Evolutionary conservation across 92 coral and sea anemone species (phyloP).

Genomic region (Paragorgia papillata): DNA sequence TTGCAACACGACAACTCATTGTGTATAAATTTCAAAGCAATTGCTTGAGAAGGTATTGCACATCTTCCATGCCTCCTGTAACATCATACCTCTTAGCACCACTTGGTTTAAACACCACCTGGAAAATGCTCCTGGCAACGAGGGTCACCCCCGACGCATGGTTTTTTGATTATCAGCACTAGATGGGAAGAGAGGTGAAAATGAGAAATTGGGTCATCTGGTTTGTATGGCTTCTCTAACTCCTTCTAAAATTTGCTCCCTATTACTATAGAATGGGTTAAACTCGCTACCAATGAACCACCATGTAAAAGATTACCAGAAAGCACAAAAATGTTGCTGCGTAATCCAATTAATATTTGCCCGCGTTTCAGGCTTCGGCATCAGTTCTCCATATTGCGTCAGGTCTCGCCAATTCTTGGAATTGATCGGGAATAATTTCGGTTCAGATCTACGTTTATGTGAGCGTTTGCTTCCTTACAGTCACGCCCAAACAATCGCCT

Average conservation of each 20-base stretch:
- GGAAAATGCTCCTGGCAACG: constrained; percentile 54
- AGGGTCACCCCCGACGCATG: constrained; percentile 70
- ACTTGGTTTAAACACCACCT: constrained; percentile 85
- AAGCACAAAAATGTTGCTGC: constrained; percentile 71
- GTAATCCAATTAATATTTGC: constrained; percentile 82
- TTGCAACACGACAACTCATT: constrained; percentile 93
- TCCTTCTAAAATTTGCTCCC: constrained; percentile 29
- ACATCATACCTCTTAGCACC: constrained; percentile 98
- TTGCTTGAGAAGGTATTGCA: constrained; percentile 91
- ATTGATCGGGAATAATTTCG: constrained; percentile 97
- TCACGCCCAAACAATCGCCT: constrained; percentile 73
- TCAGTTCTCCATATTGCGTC: constrained; percentile 51
- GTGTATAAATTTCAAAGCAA: constrained; percentile 93
- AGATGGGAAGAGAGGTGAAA: constrained; percentile 70
- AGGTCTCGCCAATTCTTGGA: constrained; percentile 68
- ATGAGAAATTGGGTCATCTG: constrained; percentile 84
- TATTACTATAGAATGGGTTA: constrained; percentile 92
- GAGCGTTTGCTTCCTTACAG: no score
- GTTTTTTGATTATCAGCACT: constrained; percentile 84
- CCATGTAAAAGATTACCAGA: constrained; percentile 99
- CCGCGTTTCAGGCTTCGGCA: constrained; percentile 88
- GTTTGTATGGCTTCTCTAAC: constrained; percentile 70
- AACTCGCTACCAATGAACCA: constrained; percentile 97
- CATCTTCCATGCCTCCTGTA: constrained; percentile 97
- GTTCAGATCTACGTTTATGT: constrained; percentile 77